Evolutionary conservation across 2,888 invertebrate species (phyloP).

Genomic region (Selenia dentaria): DNA sequence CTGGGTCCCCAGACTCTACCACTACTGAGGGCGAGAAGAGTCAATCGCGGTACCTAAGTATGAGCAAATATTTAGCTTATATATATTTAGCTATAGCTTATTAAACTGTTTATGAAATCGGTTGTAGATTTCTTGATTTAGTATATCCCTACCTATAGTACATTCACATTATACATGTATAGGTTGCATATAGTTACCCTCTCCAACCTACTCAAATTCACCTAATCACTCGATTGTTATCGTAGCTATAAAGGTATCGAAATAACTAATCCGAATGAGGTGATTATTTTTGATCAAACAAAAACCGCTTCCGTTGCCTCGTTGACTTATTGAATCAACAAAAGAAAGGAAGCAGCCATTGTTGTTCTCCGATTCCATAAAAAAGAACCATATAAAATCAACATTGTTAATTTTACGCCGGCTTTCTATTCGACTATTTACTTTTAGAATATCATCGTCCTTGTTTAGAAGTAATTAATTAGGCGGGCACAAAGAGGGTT

Average conservation of each 20-base stretch:
- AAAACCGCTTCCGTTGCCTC: conserved; percentile 30
- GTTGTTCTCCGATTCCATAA: conserved; percentile 48
- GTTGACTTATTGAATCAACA: conserved; percentile 55
- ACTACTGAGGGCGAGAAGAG: too few relatives aligned
- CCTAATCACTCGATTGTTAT: not conserved
- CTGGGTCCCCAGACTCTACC: too few relatives aligned
- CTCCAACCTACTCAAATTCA: not conserved
- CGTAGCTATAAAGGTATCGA: not conserved
- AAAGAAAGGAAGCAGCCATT: conserved; percentile 58
- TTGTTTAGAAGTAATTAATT: conserved; percentile 83
- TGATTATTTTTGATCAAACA: conserved; percentile 35
- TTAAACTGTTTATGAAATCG: too few relatives aligned
- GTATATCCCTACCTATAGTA: too few relatives aligned
- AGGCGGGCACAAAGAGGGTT: conserved; percentile 64
- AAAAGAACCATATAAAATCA: conserved; percentile 62
- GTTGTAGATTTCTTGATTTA: too few relatives aligned
- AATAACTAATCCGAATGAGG: conserved; percentile 23
- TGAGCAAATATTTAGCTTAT: too few relatives aligned
- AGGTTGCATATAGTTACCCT: too few relatives aligned
- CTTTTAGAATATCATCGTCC: conserved; percentile 80
- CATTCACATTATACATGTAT: too few relatives aligned
- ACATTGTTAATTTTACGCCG: conserved; percentile 74
- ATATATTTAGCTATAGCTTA: too few relatives aligned
- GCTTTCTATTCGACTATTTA: conserved; percentile 73
- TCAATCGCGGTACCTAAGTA: too few relatives aligned